phyloP scores from a whole-genome alignment of 2,797 vertebrate genomes.

The Myotis pilosus region DNA sequence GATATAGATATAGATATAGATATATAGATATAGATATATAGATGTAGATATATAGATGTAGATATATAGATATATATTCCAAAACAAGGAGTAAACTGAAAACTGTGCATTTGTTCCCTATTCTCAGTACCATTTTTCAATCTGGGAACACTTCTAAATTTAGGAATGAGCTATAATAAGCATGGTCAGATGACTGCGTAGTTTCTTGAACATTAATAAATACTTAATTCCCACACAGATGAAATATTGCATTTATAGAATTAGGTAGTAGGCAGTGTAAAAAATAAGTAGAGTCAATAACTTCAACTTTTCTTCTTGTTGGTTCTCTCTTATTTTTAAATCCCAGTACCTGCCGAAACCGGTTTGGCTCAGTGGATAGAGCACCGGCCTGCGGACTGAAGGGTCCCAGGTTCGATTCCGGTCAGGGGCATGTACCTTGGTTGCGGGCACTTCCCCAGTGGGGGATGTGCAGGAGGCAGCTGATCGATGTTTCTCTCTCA shows the following conservation, averaged over 20 bases:
- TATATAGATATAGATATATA: too few relatives aligned
- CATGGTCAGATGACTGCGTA: slow-evolving; percentile 73
- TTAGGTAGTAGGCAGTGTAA: slow-evolving; percentile 20
- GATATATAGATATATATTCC: slow-evolving; percentile 7
- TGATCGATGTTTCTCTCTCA: too few relatives aligned
- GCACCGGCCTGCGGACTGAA: too few relatives aligned
- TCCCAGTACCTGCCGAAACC: not conserved
- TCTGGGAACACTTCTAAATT: slow-evolving; percentile 77
- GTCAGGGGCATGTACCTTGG: too few relatives aligned
- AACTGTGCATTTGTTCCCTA: slow-evolving; percentile 73
- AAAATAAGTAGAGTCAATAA: slow-evolving; percentile 60
- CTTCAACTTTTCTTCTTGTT: slow-evolving; percentile 47
- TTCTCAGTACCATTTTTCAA: slow-evolving; percentile 75
- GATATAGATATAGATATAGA: too few relatives aligned
- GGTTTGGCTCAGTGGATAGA: too few relatives aligned
- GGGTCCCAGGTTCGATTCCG: too few relatives aligned
- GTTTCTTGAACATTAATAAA: slow-evolving; percentile 78
- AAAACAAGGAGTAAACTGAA: slow-evolving; percentile 70
- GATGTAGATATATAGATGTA: too few relatives aligned
- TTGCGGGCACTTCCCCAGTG: too few relatives aligned
- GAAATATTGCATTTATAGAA: slow-evolving; percentile 55
- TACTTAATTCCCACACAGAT: slow-evolving; percentile 75
- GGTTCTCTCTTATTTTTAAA: slow-evolving; percentile 44
- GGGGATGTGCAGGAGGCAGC: too few relatives aligned
- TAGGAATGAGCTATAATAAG: slow-evolving; percentile 78